Evolutionary conservation across 2,888 invertebrate genomes (phyloP).

Genomic region (Atherix ibis): DNA sequence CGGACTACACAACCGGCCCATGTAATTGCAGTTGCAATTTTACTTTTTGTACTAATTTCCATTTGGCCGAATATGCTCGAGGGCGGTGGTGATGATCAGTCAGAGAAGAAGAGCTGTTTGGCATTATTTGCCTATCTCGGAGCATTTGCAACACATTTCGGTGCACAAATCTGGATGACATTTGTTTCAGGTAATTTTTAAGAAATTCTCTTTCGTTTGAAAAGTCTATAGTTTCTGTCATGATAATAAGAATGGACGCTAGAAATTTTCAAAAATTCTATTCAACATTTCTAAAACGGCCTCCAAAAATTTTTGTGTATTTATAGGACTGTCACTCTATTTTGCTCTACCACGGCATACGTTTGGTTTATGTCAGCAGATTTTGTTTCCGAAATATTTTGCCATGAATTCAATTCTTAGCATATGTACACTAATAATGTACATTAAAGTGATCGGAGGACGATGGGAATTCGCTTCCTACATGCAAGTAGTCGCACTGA

Average conservation of each 20-base stretch:
- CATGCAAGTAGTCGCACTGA: constrained; percentile 34
- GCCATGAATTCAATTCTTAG: constrained; percentile 60
- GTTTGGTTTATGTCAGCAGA: constrained; percentile 74
- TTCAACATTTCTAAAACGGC: neutral
- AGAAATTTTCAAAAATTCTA: neutral
- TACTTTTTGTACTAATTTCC: constrained; percentile 39
- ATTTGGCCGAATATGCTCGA: constrained; percentile 33
- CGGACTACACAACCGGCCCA: constrained; percentile 65
- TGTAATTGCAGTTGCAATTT: constrained; percentile 44
- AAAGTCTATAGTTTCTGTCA: constrained; percentile 6
- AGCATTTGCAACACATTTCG: constrained; percentile 67
- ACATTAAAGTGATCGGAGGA: constrained; percentile 34
- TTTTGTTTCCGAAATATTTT: constrained; percentile 77
- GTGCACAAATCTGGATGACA: constrained; percentile 87
- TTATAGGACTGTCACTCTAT: constrained; percentile 66
- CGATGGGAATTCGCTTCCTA: constrained; percentile 39
- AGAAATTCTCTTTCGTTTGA: constrained; percentile 8
- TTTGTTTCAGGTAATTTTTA: constrained; percentile 59
- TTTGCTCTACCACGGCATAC: constrained; percentile 72
- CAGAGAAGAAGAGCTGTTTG: constrained; percentile 18
- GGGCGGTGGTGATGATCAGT: constrained; percentile 6
- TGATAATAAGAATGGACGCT: no score
- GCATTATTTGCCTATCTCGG: constrained; percentile 53
- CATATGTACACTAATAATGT: constrained; percentile 54
- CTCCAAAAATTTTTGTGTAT: constrained; percentile 1